Evolutionary conservation across 2,888 invertebrate genomes (phyloP).

Genomic region (Drosophila robusta): DNA sequence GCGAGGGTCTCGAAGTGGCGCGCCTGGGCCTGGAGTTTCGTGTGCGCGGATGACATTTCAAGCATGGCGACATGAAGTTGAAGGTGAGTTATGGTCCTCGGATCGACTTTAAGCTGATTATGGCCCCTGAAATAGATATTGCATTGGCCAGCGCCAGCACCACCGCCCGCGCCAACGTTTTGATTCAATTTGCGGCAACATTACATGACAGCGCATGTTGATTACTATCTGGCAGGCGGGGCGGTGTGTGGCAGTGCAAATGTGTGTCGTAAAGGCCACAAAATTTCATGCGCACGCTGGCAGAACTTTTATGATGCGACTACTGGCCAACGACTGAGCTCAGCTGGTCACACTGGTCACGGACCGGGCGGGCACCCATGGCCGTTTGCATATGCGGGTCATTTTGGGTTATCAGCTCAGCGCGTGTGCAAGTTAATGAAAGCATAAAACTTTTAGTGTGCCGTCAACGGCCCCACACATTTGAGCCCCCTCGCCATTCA

Average conservation of each 20-base stretch:
- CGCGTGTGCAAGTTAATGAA: constrained; percentile 69
- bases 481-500: not conserved
- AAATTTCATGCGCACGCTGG: constrained; percentile 57
- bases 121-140: constrained; percentile 64
- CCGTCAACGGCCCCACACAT: constrained; percentile 50
- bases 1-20: constrained; percentile 90
- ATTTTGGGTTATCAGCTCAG: constrained; percentile 62
- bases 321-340: constrained; percentile 5
- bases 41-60: constrained; percentile 92
- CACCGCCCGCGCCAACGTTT: constrained; percentile 47
- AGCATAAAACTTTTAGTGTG: constrained; percentile 75
- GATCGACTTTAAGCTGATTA: constrained; percentile 67
- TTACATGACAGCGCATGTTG: constrained; percentile 73
- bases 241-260: constrained; percentile 41
- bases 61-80: constrained; percentile 93
- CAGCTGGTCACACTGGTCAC: constrained; percentile 6
- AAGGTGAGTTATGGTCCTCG: constrained; percentile 86
- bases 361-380: constrained; percentile 1
- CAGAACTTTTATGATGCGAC: constrained; percentile 58
- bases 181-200: constrained; percentile 75
- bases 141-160: constrained; percentile 32
- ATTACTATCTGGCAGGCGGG: constrained; percentile 59
- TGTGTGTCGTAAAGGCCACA: constrained; percentile 76
- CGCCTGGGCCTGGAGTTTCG: constrained; percentile 92
- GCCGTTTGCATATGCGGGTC: constrained; percentile 66